Percentiles rank a stretch among this genome's conserved stretches.
Conservation (phyloP, 2,888 invertebrate genomes). For the Axea sp. region DNA sequence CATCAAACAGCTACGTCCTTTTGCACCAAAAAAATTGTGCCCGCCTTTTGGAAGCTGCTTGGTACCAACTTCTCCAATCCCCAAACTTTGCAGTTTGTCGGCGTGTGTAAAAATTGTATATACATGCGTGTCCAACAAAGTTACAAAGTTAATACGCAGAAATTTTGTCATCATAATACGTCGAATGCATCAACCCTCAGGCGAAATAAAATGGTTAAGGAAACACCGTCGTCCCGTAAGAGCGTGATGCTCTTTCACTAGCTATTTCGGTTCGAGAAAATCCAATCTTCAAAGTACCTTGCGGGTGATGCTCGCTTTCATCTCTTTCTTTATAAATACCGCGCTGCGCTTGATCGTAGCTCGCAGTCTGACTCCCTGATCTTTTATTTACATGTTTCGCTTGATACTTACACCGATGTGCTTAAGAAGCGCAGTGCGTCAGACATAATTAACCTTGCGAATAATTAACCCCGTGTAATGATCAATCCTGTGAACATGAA, state of each 20-base stretch:
- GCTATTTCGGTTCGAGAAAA: constrained; percentile 43
- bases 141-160: constrained; percentile 48
- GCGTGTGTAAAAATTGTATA: constrained; percentile 41
- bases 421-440: constrained; percentile 13
- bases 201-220: constrained; percentile 46
- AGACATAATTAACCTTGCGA: no score
- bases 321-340: constrained; percentile 40
- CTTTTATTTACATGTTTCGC: constrained; percentile 34
- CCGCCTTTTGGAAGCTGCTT: no score
- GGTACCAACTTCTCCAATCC: constrained; percentile 38
- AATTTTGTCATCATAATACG: constrained; percentile 18
- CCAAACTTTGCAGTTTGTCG: constrained; percentile 42
- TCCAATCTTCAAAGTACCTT: constrained; percentile 42
- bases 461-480: no score
- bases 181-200: constrained; percentile 23
- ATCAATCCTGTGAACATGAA: no score
- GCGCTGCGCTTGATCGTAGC: constrained; percentile 17
- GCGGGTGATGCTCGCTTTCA: constrained; percentile 37
- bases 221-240: constrained; percentile 28
- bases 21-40: no score
- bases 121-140: constrained; percentile 42
- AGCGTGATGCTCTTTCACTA: constrained; percentile 33
- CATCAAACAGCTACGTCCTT: no score
- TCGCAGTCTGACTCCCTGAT: constrained; percentile 7
- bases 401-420: constrained; percentile 21